Evolutionary conservation across 2,888 invertebrate species (phyloP).

Genomic region (Polietes domitor): DNA sequence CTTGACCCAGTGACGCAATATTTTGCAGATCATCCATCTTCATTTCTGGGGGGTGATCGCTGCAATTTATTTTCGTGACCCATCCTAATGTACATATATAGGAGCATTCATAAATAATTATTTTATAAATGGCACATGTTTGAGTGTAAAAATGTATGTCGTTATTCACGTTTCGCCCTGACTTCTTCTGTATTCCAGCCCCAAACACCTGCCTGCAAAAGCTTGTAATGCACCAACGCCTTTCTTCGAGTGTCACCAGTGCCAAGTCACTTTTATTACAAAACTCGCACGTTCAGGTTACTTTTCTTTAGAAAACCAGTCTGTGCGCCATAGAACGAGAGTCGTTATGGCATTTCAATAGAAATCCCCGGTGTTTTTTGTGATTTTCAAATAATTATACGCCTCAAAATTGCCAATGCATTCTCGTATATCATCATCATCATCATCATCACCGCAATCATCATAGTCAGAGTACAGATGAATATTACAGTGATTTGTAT

Average conservation of each 20-base stretch:
- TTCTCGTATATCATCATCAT: not conserved
- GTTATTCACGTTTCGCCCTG: too few species aligned
- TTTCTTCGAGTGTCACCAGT: not conserved
- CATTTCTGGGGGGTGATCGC: too few species aligned
- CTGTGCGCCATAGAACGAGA: not conserved
- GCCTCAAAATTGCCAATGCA: not conserved
- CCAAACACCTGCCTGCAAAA: too few species aligned
- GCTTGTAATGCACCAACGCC: not conserved
- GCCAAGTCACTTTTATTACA: not conserved
- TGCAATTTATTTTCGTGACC: too few species aligned
- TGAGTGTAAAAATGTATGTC: too few species aligned
- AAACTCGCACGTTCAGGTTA: constrained; percentile 11
- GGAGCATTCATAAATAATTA: too few species aligned
- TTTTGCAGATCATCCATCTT: too few species aligned
- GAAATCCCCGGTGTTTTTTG: not conserved
- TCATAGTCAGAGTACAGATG: not conserved
- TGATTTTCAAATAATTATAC: not conserved
- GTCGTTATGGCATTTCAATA: not conserved
- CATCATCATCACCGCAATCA: not conserved
- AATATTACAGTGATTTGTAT: constrained; percentile 27
- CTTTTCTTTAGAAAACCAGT: constrained; percentile 17
- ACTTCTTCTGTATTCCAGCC: too few species aligned
- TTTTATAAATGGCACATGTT: too few species aligned
- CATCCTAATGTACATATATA: too few species aligned
- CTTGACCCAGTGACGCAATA: too few species aligned